Conservation (phyloP, 2,113 vertebrate species). For the Pelusios castaneus region DNA sequence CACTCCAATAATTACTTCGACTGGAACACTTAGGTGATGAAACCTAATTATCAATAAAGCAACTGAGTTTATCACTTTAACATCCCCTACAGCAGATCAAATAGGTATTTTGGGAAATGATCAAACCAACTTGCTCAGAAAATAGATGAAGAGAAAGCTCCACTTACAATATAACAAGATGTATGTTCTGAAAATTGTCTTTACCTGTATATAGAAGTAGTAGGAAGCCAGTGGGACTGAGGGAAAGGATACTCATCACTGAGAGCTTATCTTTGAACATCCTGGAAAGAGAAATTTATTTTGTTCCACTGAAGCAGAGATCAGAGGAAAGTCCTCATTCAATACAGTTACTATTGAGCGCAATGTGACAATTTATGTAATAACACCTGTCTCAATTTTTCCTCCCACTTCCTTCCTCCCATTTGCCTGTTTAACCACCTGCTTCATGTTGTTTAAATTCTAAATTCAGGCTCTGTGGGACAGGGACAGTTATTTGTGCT, state of each 20-base stretch:
- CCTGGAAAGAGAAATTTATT: neutral
- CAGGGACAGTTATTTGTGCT: neutral
- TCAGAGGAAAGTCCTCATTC: neutral
- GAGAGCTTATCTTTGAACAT: neutral
- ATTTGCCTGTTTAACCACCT: slow-evolving; percentile 34
- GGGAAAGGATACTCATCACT: neutral
- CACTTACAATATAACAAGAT: neutral
- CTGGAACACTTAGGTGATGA: neutral
- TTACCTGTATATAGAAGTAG: neutral
- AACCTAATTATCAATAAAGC: neutral
- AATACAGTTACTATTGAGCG: neutral
- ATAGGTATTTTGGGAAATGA: neutral
- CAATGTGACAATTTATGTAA: slow-evolving; percentile 33
- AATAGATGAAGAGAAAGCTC: neutral
- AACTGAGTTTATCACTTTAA: neutral
- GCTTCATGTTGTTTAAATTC: neutral
- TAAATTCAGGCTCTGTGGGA: neutral
- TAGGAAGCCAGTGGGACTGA: neutral
- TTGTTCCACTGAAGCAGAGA: neutral
- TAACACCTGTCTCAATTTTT: accelerated
- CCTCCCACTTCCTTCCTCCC: slow-evolving; percentile 32
- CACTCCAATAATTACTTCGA: neutral
- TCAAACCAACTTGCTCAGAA: neutral
- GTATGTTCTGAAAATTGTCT: neutral
- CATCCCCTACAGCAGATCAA: neutral